These are phyloP conservation scores for Geopemphigus sp. DNA, from an alignment of 1,140 invertebrate genomes.

Conservation along the genomic window DNA sequence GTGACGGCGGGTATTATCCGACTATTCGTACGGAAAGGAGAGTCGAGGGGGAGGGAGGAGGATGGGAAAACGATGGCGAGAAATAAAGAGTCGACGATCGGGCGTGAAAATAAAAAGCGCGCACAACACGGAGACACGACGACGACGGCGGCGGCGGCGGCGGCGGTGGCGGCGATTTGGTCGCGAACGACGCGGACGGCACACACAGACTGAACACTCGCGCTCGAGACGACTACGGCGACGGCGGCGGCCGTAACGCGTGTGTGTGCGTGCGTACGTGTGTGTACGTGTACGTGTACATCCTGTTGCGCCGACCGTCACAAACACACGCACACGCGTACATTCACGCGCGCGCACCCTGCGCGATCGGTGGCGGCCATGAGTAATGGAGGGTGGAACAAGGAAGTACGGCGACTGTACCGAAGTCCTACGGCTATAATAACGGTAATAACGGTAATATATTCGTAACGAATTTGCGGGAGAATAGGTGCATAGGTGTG, in stretches of 20 bases:
- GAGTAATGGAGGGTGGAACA: not conserved
- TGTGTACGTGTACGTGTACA: not conserved
- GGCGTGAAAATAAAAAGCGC: too few relatives aligned
- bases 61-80: too few relatives aligned
- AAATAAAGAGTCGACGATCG: too few relatives aligned
- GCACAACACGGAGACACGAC: not conserved
- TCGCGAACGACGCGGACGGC: constrained; percentile 18
- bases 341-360: not conserved
- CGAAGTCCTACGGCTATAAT: too few relatives aligned
- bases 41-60: too few relatives aligned
- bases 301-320: constrained; percentile 1
- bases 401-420: too few relatives aligned
- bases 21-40: too few relatives aligned
- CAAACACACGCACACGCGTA: not conserved
- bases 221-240: not conserved
- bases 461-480: too few relatives aligned
- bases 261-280: not conserved
- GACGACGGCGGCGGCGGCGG: not conserved
- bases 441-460: too few relatives aligned
- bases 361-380: not conserved
- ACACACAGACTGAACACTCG: constrained; percentile 20
- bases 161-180: not conserved
- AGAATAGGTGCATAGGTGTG: too few relatives aligned
- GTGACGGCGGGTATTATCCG: too few relatives aligned
- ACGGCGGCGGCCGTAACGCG: not conserved